phyloP scores from a whole-genome alignment of 2,797 vertebrate genomes.

The Stomatorhinus walkeri region DNA sequence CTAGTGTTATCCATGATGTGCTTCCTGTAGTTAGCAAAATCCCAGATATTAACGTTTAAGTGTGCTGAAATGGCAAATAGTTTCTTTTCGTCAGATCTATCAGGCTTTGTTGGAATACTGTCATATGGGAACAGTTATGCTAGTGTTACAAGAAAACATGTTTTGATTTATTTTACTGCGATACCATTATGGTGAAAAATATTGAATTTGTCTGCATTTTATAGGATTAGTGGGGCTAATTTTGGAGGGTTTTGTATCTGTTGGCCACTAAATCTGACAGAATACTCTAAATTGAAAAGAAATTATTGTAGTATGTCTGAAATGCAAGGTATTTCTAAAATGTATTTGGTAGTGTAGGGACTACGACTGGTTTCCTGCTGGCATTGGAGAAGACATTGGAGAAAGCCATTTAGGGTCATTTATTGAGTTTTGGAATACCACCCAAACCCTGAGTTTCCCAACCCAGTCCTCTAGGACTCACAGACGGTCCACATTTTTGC shows the following conservation, averaged over 20 bases:
- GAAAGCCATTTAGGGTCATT: neutral
- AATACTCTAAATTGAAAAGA: neutral
- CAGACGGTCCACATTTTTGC: neutral
- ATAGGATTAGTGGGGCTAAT: neutral
- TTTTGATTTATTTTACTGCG: neutral
- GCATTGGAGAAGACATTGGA: neutral
- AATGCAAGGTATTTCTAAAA: slow-evolving; percentile 4
- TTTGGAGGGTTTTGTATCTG: neutral
- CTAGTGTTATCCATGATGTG: neutral
- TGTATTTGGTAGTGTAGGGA: neutral
- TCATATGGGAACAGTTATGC: neutral
- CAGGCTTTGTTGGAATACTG: neutral
- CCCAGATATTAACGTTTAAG: neutral
- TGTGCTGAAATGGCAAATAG: neutral
- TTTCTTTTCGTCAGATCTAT: neutral
- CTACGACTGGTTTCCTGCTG: neutral
- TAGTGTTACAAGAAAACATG: neutral
- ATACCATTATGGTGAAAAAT: neutral
- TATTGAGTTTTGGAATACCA: neutral
- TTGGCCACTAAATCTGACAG: neutral
- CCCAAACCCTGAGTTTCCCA: neutral
- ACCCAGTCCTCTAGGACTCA: neutral
- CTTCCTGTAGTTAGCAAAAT: neutral
- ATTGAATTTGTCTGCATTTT: neutral
- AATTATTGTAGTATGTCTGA: neutral